phyloP scores from a whole-genome alignment of 2,113 vertebrate species.

The Arizona elegans region DNA sequence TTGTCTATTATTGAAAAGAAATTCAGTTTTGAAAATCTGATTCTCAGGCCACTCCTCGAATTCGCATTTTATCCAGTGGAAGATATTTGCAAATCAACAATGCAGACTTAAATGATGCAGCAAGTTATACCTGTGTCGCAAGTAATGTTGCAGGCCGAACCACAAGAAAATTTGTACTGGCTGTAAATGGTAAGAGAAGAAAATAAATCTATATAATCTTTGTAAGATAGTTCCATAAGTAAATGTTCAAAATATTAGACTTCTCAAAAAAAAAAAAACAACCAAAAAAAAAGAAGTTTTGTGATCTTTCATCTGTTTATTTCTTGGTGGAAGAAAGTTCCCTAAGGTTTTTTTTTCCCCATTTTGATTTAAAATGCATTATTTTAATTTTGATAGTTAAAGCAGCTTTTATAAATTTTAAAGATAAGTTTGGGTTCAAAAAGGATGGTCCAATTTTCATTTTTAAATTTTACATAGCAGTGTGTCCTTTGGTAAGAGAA shows the following conservation, averaged over 20 bases:
- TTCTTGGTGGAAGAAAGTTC: neutral
- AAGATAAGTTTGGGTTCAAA: neutral
- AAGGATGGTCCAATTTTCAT: neutral
- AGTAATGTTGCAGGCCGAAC: conserved; percentile 89
- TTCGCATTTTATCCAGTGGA: conserved; percentile 85
- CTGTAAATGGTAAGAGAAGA: conserved; percentile 80
- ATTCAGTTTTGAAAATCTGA: conserved; percentile 33
- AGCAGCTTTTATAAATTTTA: neutral
- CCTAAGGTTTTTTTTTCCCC: neutral
- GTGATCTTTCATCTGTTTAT: neutral
- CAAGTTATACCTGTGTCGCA: conserved; percentile 87
- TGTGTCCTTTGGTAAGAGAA: neutral
- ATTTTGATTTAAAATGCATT: neutral
- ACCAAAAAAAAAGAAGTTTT: neutral
- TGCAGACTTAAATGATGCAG: conserved; percentile 80
- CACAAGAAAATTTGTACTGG: conserved; percentile 82
- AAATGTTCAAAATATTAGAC: neutral
- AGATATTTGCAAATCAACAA: conserved; percentile 94
- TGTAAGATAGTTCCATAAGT: fast-evolving
- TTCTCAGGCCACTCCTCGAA: conserved; percentile 79
- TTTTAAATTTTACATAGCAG: neutral
- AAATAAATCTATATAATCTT: neutral
- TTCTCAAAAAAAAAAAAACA: neutral
- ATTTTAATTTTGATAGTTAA: neutral
- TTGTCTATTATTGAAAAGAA: neutral